phyloP scores from a whole-genome alignment of 1,140 invertebrate genomes.

The Lordiphosa stackelbergi region DNA sequence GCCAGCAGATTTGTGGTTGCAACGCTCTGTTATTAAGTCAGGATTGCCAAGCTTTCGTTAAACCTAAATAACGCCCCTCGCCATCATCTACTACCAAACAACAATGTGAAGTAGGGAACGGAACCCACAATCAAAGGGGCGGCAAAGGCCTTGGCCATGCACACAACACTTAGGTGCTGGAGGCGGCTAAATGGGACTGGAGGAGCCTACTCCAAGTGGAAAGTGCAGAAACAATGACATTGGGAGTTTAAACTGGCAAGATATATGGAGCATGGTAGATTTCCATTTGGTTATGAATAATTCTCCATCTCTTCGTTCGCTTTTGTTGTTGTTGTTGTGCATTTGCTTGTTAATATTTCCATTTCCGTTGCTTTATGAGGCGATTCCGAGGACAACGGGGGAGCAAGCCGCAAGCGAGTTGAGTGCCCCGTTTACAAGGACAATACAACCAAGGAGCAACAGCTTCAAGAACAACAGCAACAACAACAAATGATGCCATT shows the following conservation, averaged over 20 bases:
- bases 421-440: slow-evolving; percentile 59
- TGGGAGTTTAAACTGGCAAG: slow-evolving; percentile 35
- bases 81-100: too few relatives aligned
- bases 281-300: slow-evolving; percentile 75
- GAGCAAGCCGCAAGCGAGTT: slow-evolving; percentile 23
- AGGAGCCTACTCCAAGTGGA: slow-evolving; percentile 1
- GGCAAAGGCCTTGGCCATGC: too few relatives aligned
- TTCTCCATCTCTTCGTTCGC: slow-evolving; percentile 20
- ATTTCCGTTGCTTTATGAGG: slow-evolving; percentile 74
- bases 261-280: slow-evolving; percentile 64
- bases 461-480: slow-evolving; percentile 49
- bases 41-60: too few relatives aligned
- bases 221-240: slow-evolving; percentile 39
- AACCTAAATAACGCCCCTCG: too few relatives aligned
- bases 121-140: too few relatives aligned
- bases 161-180: neutral
- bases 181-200: neutral
- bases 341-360: slow-evolving; percentile 76
- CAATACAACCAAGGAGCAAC: slow-evolving; percentile 58
- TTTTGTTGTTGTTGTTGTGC: slow-evolving; percentile 41
- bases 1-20: too few relatives aligned
- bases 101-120: too few relatives aligned
- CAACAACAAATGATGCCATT: slow-evolving; percentile 56
- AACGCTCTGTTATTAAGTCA: too few relatives aligned
- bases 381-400: slow-evolving; percentile 36